These are phyloP conservation scores for Drosophila mojavensis DNA, from an alignment of 1,140 invertebrate species.

Conservation along the genomic window DNA sequence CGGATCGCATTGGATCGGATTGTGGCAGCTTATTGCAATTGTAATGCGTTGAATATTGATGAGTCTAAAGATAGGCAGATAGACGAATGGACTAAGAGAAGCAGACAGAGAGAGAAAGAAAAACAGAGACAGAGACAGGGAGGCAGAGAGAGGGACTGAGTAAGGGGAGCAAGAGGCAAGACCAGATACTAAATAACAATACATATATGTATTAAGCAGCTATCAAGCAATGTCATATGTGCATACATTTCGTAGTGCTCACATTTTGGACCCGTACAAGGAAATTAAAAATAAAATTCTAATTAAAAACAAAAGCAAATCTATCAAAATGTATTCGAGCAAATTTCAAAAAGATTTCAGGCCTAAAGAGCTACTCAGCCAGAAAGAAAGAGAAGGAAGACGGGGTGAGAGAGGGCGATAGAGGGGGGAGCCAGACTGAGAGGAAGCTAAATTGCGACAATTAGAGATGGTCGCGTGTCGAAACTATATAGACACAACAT, in stretches of 20 bases:
- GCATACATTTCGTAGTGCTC: slow-evolving; percentile 9
- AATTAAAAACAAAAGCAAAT: slow-evolving; percentile 33
- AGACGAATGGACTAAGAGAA: slow-evolving; percentile 20
- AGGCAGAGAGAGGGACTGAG: too few species aligned
- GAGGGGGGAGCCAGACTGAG: background rate
- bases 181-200: slow-evolving; percentile 27
- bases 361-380: background rate
- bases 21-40: slow-evolving; percentile 78
- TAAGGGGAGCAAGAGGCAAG: background rate
- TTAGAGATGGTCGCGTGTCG: slow-evolving; percentile 10
- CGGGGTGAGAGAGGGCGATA: background rate
- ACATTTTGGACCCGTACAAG: slow-evolving; percentile 16
- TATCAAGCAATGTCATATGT: background rate
- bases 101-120: background rate
- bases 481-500: too few species aligned
- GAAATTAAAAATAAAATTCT: slow-evolving; percentile 1
- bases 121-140: background rate
- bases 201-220: slow-evolving; percentile 18
- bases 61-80: slow-evolving; percentile 42
- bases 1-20: slow-evolving; percentile 48
- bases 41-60: slow-evolving; percentile 82
- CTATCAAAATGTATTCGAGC: slow-evolving; percentile 19
- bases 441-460: background rate
- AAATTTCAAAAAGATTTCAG: slow-evolving; percentile 21
- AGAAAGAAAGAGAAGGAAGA: background rate